Conservation (phyloP, 2,888 invertebrate species). For the Sinodicranocentrus sp. region DNA sequence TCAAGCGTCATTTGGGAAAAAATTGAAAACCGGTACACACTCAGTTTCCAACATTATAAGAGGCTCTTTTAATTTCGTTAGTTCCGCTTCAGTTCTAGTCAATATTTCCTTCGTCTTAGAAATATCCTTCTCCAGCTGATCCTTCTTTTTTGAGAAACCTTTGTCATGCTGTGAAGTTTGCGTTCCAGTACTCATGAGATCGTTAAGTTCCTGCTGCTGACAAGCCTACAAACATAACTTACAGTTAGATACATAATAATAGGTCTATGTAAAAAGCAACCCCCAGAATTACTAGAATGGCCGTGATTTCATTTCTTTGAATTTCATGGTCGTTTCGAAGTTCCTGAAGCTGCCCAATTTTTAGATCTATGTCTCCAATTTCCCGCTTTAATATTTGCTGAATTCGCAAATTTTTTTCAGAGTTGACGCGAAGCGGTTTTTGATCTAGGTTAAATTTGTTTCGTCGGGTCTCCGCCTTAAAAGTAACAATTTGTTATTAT, state of each 20-base stretch:
- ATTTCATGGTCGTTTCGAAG: slow-evolving; percentile 31
- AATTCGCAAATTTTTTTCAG: slow-evolving; percentile 5
- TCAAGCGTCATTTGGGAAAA: too few species aligned
- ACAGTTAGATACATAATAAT: background rate
- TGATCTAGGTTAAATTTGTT: background rate
- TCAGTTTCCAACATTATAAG: background rate
- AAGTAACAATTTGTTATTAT: too few species aligned
- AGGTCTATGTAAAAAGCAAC: too few species aligned
- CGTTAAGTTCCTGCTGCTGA: slow-evolving; percentile 15
- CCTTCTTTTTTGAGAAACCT: too few species aligned
- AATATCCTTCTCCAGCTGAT: slow-evolving; percentile 20
- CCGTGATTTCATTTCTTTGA: background rate
- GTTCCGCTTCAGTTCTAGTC: background rate
- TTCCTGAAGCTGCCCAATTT: slow-evolving; percentile 17
- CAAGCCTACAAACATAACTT: slow-evolving; percentile 5
- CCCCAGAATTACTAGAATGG: slow-evolving; percentile 8
- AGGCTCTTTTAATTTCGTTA: background rate
- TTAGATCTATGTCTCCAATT: slow-evolving; percentile 4
- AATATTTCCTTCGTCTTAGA: background rate
- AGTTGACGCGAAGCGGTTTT: slow-evolving; percentile 16
- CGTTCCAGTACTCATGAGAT: background rate
- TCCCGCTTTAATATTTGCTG: slow-evolving; percentile 32
- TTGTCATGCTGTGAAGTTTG: background rate
- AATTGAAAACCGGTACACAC: too few species aligned
- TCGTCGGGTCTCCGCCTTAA: slow-evolving; percentile 8